These are phyloP conservation scores for Linepithema humile DNA, from an alignment of 1,140 invertebrate genomes.

Conservation along the genomic window DNA sequence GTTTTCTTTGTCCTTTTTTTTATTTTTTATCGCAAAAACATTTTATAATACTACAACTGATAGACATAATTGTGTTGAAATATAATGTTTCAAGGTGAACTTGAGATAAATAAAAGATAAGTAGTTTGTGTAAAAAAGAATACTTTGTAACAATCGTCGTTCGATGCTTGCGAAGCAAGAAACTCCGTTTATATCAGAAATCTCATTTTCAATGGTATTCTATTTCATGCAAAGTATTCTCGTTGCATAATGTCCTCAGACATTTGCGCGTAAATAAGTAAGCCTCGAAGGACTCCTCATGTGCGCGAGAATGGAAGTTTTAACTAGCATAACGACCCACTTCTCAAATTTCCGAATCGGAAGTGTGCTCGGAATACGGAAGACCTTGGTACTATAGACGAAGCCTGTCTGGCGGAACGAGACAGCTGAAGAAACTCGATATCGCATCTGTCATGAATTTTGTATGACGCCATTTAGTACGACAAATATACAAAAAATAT, in stretches of 20 bases:
- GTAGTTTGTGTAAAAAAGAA: background rate
- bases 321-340: conserved; percentile 41
- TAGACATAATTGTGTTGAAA: no score
- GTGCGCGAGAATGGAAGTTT: conserved; percentile 9
- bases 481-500: background rate
- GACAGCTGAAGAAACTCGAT: conserved; percentile 25
- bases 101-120: background rate
- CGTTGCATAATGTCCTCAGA: conserved; percentile 42
- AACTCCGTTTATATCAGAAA: background rate
- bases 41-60: no score
- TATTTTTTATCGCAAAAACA: no score
- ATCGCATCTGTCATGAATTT: background rate
- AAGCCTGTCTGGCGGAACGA: background rate
- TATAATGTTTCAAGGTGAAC: background rate
- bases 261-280: conserved; percentile 8
- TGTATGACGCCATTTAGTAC: background rate
- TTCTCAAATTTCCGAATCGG: conserved; percentile 59
- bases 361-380: conserved; percentile 5
- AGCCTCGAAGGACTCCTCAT: conserved; percentile 42
- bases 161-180: background rate
- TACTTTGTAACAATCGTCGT: background rate
- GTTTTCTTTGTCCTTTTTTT: no score
- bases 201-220: conserved; percentile 30
- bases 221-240: conserved; percentile 24
- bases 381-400: background rate